These are phyloP conservation scores for Plestiodon gilberti DNA, from an alignment of 2,113 vertebrate species.

Conservation along the genomic window DNA sequence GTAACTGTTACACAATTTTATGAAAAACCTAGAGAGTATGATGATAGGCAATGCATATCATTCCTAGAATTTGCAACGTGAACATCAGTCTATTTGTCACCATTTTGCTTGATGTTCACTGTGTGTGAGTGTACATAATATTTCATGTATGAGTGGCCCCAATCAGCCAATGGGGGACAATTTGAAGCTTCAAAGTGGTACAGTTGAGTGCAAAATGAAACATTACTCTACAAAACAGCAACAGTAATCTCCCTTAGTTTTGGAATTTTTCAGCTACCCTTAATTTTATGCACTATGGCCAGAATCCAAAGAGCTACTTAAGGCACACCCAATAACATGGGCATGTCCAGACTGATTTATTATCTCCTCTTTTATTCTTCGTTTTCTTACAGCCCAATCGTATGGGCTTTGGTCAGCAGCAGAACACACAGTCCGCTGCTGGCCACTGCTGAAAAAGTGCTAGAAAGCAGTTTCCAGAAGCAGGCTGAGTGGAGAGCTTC, in stretches of 20 bases:
- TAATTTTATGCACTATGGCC: fast-evolving
- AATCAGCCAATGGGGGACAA: too few species aligned
- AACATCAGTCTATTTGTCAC: neutral
- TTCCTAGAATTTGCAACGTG: neutral
- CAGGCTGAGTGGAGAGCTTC: too few species aligned
- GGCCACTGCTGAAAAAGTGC: too few species aligned
- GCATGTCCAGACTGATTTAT: fast-evolving
- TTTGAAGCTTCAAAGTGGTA: neutral
- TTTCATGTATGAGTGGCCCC: too few species aligned
- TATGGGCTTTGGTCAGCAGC: too few species aligned
- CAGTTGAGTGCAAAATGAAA: neutral
- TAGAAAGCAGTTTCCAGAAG: too few species aligned
- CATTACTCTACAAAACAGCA: neutral
- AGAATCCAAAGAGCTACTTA: neutral
- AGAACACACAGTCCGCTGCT: too few species aligned
- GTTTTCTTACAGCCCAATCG: too few species aligned
- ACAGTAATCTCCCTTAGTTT: neutral
- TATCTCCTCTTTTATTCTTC: neutral
- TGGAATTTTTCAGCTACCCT: neutral
- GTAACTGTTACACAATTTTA: neutral
- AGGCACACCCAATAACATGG: neutral
- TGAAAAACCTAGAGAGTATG: neutral
- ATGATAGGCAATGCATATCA: neutral
- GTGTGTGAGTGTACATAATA: neutral
- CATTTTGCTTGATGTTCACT: neutral